phyloP scores from a whole-genome alignment of 2,797 vertebrate species.

The Halcyon smyrnensis region DNA sequence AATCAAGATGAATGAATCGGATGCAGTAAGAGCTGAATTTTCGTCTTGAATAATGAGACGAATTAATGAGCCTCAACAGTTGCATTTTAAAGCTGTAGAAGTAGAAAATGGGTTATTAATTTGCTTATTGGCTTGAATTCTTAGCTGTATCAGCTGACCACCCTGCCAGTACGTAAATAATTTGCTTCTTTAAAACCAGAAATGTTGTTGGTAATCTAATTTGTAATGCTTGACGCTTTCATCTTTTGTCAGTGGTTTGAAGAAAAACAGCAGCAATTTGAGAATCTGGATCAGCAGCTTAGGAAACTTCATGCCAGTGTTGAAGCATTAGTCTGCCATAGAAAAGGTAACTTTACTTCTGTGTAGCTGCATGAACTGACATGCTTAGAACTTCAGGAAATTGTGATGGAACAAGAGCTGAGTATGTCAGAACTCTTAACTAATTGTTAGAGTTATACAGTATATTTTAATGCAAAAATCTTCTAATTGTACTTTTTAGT shows the following conservation, averaged over 20 bases:
- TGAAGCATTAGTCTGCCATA: constrained; percentile 93
- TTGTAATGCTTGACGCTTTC: constrained; percentile 74
- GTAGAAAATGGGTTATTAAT: constrained; percentile 84
- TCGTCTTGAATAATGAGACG: constrained; percentile 90
- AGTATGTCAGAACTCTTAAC: neutral
- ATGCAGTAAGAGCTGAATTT: constrained; percentile 95
- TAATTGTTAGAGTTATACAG: neutral
- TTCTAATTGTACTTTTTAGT: neutral
- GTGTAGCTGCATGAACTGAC: neutral
- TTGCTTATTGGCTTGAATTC: constrained; percentile 80
- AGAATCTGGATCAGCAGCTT: constrained; percentile 95
- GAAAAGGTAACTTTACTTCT: constrained; percentile 86
- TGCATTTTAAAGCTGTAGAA: constrained; percentile 83
- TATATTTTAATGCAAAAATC: neutral
- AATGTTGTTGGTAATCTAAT: constrained; percentile 77
- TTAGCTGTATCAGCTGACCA: constrained; percentile 75
- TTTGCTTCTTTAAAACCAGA: constrained; percentile 77
- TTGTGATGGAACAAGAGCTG: neutral
- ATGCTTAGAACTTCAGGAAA: neutral
- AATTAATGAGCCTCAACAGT: constrained; percentile 89
- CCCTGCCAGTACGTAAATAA: constrained; percentile 73
- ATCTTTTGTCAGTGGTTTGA: constrained; percentile 92
- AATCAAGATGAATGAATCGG: constrained; percentile 99
- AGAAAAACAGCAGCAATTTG: constrained; percentile 98
- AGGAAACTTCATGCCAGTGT: constrained; percentile 93